These are phyloP conservation scores for Melanostoma scalare DNA, from an alignment of 2,888 invertebrate genomes.

Conservation along the genomic window DNA sequence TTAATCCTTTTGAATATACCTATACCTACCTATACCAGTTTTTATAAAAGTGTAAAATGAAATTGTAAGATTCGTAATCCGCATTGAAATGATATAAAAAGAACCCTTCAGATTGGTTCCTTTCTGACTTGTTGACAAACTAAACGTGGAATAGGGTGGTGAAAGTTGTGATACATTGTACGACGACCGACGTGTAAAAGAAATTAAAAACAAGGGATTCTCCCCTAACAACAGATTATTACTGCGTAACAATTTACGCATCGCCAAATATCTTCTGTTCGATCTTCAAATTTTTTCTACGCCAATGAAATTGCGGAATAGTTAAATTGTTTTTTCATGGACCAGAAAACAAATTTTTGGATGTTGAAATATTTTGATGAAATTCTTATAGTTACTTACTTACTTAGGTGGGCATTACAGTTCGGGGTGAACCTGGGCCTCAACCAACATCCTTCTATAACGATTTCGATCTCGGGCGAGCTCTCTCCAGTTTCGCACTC, in stretches of 20 bases:
- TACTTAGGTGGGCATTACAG: too few relatives aligned
- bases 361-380: too few relatives aligned
- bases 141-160: constrained; percentile 34
- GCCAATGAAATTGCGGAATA: too few relatives aligned
- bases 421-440: too few relatives aligned
- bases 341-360: too few relatives aligned
- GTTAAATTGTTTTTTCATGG: too few relatives aligned
- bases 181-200: not conserved
- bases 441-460: too few relatives aligned
- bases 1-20: constrained; percentile 32
- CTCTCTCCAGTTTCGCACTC: too few relatives aligned
- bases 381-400: too few relatives aligned
- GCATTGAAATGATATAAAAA: constrained; percentile 3
- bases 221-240: constrained; percentile 11
- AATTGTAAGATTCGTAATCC: constrained; percentile 43
- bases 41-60: constrained; percentile 14
- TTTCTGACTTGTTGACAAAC: not conserved
- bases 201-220: constrained; percentile 13
- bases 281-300: too few relatives aligned
- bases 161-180: constrained; percentile 41
- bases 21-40: not conserved
- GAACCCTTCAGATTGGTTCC: constrained; percentile 3
- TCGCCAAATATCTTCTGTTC: constrained; percentile 2
- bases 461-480: too few relatives aligned
- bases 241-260: constrained; percentile 50